Evolutionary conservation across 2,888 invertebrate species (phyloP), one percentile per base, ranked within the genome.

Genomic region (Conchocele bisecta): DNA sequence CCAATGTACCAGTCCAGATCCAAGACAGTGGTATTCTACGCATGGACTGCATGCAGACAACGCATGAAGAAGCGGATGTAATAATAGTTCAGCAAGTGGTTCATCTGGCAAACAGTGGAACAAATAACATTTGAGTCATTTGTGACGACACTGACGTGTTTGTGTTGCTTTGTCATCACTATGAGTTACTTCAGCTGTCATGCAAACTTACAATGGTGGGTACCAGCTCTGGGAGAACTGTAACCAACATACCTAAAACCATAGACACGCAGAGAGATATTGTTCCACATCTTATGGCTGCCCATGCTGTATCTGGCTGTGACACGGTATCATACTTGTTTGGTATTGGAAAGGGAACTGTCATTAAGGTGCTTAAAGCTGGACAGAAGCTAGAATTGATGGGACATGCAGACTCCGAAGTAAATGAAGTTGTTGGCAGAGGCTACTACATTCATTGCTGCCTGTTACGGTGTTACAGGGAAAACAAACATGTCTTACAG

Each of bases 21-120:
- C 6, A 29, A 3, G 6, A 41, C 35, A 67, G 71, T n/a, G 28
- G 13, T n/a, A 20, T 20, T 13, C 17, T 50, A 5, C 29, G 67
- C 31, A 46, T 29, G 5, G 71, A 77, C 58, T n/a, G n/a, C n/a
- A 24, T 77, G 17, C 42, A 26, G 26, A 77, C 75, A 48, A 71
- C 31, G n/a, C 75, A 77, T 20, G 74, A 76, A 50, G 69, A 76
- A 50, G 74, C 75, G 24, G 75, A 77, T 48, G 59, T 65, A 42
- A 77, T 67, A 13, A 77, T 76, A 7, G 35, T 57, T n/a, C 66
- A 77, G 24, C 75, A 77, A 29, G 24, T 69, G 5, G 41, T 57
- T 3, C n/a, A 48, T 28, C 24, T 20, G n/a, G 56, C 20, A 17
- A 2, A 11, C 3, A 15, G 33, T 17, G 39, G 35, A 35, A 48